Percentiles rank a stretch among this genome's conserved stretches.
Conservation (phyloP, 2,888 invertebrate species). For the Caenorhabditis sp. region DNA sequence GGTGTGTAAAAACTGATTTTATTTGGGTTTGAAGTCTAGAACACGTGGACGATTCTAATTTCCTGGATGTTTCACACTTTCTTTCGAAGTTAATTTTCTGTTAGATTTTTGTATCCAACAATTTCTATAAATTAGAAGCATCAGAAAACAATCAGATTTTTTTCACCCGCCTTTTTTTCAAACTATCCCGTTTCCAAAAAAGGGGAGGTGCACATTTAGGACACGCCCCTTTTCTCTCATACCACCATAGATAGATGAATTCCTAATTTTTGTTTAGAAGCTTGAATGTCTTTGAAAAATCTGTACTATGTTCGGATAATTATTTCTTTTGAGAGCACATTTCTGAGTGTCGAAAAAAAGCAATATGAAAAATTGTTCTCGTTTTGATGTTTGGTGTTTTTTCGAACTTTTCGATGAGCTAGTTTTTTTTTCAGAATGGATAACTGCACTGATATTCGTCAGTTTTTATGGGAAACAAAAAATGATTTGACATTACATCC, state of each 20-base stretch:
- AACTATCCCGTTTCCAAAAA: background rate
- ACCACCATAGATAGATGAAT: background rate
- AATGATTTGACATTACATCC: slow-evolving; percentile 65
- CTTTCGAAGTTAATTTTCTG: too few species aligned
- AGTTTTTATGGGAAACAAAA: slow-evolving; percentile 59
- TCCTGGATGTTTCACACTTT: too few species aligned
- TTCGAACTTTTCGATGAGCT: background rate
- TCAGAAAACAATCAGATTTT: background rate
- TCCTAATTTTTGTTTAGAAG: background rate
- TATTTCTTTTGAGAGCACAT: slow-evolving; percentile 1
- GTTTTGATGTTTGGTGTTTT: background rate
- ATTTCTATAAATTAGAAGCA: background rate
- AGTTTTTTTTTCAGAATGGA: background rate
- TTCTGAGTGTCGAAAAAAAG: background rate
- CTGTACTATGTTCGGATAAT: background rate
- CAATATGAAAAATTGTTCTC: background rate
- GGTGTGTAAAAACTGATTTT: too few species aligned
- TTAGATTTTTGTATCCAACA: too few species aligned
- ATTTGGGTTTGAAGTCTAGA: too few species aligned
- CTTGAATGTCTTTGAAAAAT: background rate
- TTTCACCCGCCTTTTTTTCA: background rate
- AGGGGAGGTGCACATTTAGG: slow-evolving; percentile 8
- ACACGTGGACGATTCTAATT: too few species aligned
- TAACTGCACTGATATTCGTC: slow-evolving; percentile 49
- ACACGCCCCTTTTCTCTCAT: slow-evolving; percentile 13